phyloP scores from a whole-genome alignment of 2,113 vertebrate species.

The Coryphaenoides rupestris region DNA sequence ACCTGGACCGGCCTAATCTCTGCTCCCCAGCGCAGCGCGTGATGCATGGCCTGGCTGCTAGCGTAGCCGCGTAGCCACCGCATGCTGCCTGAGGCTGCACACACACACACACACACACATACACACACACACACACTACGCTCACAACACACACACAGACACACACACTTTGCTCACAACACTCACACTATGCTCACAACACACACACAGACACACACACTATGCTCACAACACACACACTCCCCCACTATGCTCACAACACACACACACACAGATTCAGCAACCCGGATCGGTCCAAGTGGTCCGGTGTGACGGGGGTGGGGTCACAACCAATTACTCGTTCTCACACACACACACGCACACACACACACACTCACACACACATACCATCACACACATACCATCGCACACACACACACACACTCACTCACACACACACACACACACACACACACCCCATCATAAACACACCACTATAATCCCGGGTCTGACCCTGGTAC shows the following conservation, averaged over 20 bases:
- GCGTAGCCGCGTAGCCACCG: too few species aligned
- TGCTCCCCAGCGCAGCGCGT: too few species aligned
- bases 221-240: too few species aligned
- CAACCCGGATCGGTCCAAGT: too few species aligned
- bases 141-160: neutral
- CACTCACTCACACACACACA: neutral
- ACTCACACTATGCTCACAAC: too few species aligned
- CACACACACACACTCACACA: neutral
- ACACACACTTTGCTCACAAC: too few species aligned
- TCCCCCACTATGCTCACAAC: neutral
- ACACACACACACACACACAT: neutral
- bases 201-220: neutral
- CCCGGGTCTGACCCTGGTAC: too few species aligned
- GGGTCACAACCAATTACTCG: conserved; percentile 57
- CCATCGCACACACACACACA: neutral
- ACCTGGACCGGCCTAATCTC: conserved; percentile 23
- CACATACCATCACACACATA: neutral
- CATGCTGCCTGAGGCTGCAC: conserved; percentile 39
- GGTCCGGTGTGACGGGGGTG: neutral
- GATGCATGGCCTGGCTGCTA: too few species aligned
- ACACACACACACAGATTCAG: neutral
- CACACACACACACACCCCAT: neutral
- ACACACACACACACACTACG: neutral
- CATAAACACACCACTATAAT: too few species aligned
- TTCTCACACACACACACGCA: neutral